Evolutionary conservation across 1,140 invertebrate genomes (phyloP), one percentile per base, ranked within the genome.

Genomic region (Macrobrachium nipponense): DNA sequence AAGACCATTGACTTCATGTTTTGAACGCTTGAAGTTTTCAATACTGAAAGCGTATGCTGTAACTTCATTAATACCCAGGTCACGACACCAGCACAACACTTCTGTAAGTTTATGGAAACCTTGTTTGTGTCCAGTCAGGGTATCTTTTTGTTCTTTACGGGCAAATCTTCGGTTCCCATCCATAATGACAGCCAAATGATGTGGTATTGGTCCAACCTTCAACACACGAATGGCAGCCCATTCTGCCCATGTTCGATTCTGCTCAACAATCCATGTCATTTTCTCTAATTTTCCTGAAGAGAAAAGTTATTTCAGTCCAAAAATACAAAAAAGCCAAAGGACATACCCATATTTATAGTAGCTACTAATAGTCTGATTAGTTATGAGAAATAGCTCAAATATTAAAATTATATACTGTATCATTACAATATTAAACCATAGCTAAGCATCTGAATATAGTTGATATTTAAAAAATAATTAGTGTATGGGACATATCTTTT

Each of bases 21-120:
- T 91, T 77, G 94, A 95, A 82, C 99, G 93, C 92, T 99, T 99
- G 90, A 99, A 99, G 92, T 99, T 99, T 92, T 99, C 98, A 91
- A 99, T 99, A 91, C 98, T 99, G 90, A 99, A 99, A 58, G 98
- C 98, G 93, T 99, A 99, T 14, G 99, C 96, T 12, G 98, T 99
- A 0, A 99, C 97, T 94, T 99, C 98, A 59, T 90, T 91, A 17
- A 96, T 93, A 20, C 94, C 94, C 44, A 96, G 90, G 89, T 95
- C 92, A 61, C 93, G 90, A 90, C 95, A 96, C 97, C 97, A 98
- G 90, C 96, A 95, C 62, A 99, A 92, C n/a, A 96, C 97, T 93
- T 99, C 96, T 0, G 97, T 93, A 72, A 99, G 92, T 92, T 98
- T 99, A 82, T 98, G 95, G 92, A 99, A 99, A 91, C 99, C 99